Evolutionary conservation across 2,797 vertebrate species (phyloP).

Genomic region (Prionace glauca): DNA sequence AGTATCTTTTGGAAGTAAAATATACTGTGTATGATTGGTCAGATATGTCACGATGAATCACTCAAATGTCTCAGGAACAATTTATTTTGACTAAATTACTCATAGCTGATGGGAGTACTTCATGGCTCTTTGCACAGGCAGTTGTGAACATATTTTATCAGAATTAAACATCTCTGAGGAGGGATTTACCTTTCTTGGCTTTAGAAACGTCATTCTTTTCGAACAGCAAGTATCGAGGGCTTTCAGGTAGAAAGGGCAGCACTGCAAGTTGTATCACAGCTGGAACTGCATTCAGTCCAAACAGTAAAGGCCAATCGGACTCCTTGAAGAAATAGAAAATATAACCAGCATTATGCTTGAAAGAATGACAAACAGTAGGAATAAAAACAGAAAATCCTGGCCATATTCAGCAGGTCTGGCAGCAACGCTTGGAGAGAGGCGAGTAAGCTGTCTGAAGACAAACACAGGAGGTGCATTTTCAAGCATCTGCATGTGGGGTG

Average conservation of each 20-base stretch:
- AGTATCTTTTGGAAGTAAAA: slow-evolving; percentile 12
- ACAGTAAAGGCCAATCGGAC: slow-evolving; percentile 75
- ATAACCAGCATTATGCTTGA: neutral
- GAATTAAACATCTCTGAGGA: neutral
- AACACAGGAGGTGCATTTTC: too few species aligned
- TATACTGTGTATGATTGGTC: neutral
- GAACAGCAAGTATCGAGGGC: slow-evolving; percentile 81
- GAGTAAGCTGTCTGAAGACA: too few species aligned
- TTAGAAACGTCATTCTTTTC: slow-evolving; percentile 67
- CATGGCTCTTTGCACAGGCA: neutral
- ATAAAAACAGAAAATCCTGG: neutral
- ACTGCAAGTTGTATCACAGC: slow-evolving; percentile 69
- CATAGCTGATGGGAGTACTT: neutral
- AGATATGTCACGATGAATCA: neutral
- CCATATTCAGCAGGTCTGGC: neutral
- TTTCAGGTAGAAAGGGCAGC: slow-evolving; percentile 86
- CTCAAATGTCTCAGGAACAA: neutral
- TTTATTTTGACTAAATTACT: neutral
- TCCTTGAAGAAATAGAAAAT: slow-evolving; percentile 57
- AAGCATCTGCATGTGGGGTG: too few species aligned
- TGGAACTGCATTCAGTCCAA: slow-evolving; percentile 71
- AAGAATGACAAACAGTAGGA: neutral
- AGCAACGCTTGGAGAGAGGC: neutral
- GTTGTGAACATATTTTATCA: neutral
- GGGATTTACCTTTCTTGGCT: slow-evolving; percentile 72